Base-by-base conservation (phyloP, 2,888 invertebrate species). In the Melanchra persicariae region DNA sequence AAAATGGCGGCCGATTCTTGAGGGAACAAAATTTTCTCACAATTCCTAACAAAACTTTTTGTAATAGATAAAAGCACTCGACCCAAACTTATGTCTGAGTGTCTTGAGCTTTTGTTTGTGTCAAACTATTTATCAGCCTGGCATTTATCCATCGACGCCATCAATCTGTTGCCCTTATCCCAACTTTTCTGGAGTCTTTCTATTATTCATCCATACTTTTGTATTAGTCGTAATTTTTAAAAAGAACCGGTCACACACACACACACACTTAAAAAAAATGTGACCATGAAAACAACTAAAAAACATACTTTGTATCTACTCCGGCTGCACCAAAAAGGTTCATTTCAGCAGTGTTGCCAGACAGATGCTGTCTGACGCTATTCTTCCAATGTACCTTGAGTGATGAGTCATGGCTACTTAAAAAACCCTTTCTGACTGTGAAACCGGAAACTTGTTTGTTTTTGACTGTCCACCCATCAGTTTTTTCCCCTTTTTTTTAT, bases 51-150 rank as follows among this genome's bases (percentile, higher is more conserved):
- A 54, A 45, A 63, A 30, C 22, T 34, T 58, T 15, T 22, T 19
- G 30, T 24, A 10, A 12, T 45, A 64, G 30, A 58, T 64, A 34
- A 47, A 30, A 57, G n/a, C 12, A 47, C 24, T 37, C 59, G 22
- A 45, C 17, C 10, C 10, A 10, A 22, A 45, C 19, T 58, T 57
- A 8, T 4, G 26, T 17, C 30, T 55, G 6, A 57, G 22, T 30
- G 22, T 17, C 7, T 30, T 22, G 8, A 34, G 59, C 30, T 64
- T 54, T 43, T 26, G 22, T 64, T 57, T 30, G 30, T 57, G 43
- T 19, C 17, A 19, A 43, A 43, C 45, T 15, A 22, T 34, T 17
- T 65, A 24, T 43, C 40, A 30, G 40, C n/a, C 40, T 22, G 5
- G 24, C 17, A 5, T 58, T 58, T 55, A 15, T 40, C n/a, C 22